Conservation (phyloP, 2,797 vertebrate species). For the Sebastes minor region DNA sequence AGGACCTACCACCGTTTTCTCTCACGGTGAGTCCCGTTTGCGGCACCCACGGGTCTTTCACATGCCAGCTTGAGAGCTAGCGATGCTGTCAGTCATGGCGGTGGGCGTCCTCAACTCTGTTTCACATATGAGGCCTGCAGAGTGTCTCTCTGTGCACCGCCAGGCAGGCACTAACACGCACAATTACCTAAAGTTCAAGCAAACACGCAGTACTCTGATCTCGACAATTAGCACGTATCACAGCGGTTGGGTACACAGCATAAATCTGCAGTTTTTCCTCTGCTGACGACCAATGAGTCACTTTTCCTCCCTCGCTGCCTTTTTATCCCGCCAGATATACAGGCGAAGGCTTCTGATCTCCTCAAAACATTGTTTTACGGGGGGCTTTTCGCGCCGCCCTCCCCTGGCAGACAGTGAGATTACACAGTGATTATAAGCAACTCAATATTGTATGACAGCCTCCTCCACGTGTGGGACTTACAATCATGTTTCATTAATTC, state of each 20-base stretch:
- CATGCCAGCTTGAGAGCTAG: constrained; percentile 18
- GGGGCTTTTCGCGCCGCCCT: constrained; percentile 86
- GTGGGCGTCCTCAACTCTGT: constrained; percentile 2
- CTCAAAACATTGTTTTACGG: constrained; percentile 91
- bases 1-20: constrained; percentile 7
- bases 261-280: constrained; percentile 77
- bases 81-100: constrained; percentile 18
- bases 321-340: constrained; percentile 89
- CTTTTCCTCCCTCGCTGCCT: constrained; percentile 73
- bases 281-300: constrained; percentile 84
- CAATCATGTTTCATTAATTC: constrained; percentile 99
- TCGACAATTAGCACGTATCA: constrained; percentile 73
- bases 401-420: constrained; percentile 92
- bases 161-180: constrained; percentile 4
- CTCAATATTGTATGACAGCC: constrained; percentile 96
- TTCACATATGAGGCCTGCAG: not conserved
- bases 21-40: constrained; percentile 15
- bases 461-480: constrained; percentile 92
- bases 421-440: constrained; percentile 95
- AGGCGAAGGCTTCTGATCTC: constrained; percentile 89
- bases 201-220: constrained; percentile 54
- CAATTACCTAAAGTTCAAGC: constrained; percentile 34
- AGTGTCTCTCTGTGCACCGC: constrained; percentile 6
- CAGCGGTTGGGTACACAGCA: constrained; percentile 37
- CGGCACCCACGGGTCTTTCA: constrained; percentile 13